Conservation (phyloP, 2,797 vertebrate species). For the Muscicapa striata region DNA sequence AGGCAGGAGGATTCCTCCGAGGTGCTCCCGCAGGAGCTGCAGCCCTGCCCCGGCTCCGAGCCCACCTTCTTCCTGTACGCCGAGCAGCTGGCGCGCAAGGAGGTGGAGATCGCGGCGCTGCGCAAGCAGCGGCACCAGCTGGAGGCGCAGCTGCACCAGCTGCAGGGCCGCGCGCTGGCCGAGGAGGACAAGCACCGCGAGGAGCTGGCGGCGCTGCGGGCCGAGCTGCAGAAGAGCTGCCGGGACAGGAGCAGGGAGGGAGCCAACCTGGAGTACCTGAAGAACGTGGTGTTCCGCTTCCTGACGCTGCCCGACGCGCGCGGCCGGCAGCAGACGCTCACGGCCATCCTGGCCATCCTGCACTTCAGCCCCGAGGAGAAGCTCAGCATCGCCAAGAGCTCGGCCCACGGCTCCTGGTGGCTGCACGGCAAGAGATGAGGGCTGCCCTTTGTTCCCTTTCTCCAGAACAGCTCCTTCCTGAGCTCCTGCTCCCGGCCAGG, state of each 20-base stretch:
- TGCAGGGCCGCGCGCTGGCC: constrained; percentile 81
- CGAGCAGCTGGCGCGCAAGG: constrained; percentile 91
- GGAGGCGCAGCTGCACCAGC: constrained; percentile 83
- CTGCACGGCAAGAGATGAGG: constrained; percentile 76
- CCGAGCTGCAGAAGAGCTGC: constrained; percentile 80
- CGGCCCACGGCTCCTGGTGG: constrained; percentile 83
- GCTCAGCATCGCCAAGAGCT: constrained; percentile 77
- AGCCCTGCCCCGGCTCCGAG: constrained; percentile 56
- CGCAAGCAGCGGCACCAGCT: constrained; percentile 85
- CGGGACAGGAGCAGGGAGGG: constrained; percentile 89
- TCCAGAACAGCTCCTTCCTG: fast-evolving
- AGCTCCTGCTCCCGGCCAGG: fast-evolving
- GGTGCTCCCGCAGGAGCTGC: constrained; percentile 48
- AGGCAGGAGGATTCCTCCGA: not conserved
- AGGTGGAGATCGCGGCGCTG: constrained; percentile 82
- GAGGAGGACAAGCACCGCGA: constrained; percentile 82
- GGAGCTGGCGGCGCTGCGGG: constrained; percentile 74
- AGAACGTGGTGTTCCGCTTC: constrained; percentile 91
- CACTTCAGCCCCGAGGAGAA: constrained; percentile 95
- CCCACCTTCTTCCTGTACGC: constrained; percentile 90
- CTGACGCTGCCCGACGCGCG: constrained; percentile 86
- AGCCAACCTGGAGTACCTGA: constrained; percentile 95
- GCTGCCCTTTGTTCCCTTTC: fast-evolving
- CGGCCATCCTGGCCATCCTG: constrained; percentile 90
- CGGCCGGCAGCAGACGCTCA: constrained; percentile 91